A percentile compares a stretch with the other conserved stretches of the same genome.
These are phyloP conservation scores for Colostygia pectinataria DNA, from an alignment of 2,888 invertebrate genomes.

Conservation along the genomic window DNA sequence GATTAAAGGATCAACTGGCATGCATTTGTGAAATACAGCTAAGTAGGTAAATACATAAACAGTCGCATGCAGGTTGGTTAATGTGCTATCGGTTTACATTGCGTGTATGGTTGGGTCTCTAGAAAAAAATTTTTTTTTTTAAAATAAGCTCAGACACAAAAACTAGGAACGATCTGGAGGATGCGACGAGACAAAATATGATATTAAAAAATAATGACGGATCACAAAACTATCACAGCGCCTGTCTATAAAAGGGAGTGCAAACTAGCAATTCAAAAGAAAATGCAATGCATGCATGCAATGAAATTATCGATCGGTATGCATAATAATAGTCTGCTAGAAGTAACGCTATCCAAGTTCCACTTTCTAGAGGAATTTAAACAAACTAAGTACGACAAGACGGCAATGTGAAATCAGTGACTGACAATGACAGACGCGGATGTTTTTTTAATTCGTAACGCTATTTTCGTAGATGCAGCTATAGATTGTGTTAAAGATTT, in stretches of 20 bases:
- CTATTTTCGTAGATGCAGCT: slow-evolving; percentile 3
- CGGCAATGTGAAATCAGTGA: slow-evolving; percentile 7
- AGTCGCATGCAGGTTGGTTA: too few species aligned
- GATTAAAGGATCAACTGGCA: slow-evolving; percentile 7
- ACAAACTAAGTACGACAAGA: slow-evolving; percentile 26
- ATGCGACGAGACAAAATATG: too few species aligned
- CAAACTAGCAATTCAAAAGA: too few species aligned
- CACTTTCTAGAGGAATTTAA: slow-evolving; percentile 41
- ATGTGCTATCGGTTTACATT: too few species aligned
- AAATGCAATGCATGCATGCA: slow-evolving; percentile 13
- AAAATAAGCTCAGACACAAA: too few species aligned
- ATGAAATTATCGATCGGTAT: slow-evolving; percentile 30
- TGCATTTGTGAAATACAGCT: background rate
- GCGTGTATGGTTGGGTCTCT: too few species aligned
- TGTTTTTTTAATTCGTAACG: background rate
- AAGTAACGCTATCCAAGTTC: slow-evolving; percentile 28
- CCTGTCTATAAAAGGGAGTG: too few species aligned
- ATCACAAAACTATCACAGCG: too few species aligned
- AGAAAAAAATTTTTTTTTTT: too few species aligned
- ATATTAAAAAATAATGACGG: too few species aligned
- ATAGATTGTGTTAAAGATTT: slow-evolving; percentile 14
- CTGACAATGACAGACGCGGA: background rate
- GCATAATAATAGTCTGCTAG: slow-evolving; percentile 33
- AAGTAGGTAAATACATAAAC: too few species aligned
- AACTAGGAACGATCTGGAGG: too few species aligned